A percentile compares a stretch with the other conserved stretches of the same genome.
Evolutionary conservation across 2,797 vertebrate genomes (phyloP).

Genomic region (Karalla daura): DNA sequence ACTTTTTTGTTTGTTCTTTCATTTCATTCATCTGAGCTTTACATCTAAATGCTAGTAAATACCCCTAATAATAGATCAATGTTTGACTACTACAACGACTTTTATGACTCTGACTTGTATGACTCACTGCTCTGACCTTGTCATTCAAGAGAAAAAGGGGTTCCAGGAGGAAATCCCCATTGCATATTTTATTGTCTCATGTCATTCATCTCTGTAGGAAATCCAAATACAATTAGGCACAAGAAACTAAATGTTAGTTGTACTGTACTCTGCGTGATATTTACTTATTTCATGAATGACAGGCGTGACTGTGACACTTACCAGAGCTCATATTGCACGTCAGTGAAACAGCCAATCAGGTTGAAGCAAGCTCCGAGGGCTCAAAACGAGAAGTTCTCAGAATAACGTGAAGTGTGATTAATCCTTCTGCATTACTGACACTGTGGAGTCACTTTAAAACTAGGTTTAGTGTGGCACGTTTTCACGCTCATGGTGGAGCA

Average conservation of each 20-base stretch:
- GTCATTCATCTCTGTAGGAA: neutral
- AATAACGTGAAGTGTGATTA: neutral
- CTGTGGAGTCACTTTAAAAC: neutral
- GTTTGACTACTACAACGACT: no score
- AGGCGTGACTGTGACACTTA: constrained; percentile 49
- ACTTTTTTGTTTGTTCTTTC: no score
- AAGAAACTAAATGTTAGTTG: no score
- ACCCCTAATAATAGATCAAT: no score
- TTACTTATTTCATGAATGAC: neutral
- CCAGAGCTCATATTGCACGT: constrained; percentile 65
- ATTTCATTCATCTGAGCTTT: no score
- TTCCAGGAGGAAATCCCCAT: neutral
- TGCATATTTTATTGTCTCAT: neutral
- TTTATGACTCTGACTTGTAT: neutral
- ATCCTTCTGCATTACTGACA: neutral
- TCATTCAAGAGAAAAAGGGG: neutral
- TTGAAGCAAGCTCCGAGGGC: neutral
- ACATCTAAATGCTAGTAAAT: no score
- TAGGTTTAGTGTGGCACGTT: neutral
- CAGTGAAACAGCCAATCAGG: constrained; percentile 10
- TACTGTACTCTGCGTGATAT: neutral
- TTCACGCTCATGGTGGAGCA: neutral
- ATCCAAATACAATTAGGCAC: neutral
- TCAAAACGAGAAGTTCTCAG: neutral
- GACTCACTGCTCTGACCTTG: neutral